Conservation (phyloP, 1,140 invertebrate species). For the Drosophila ercepeae region DNA sequence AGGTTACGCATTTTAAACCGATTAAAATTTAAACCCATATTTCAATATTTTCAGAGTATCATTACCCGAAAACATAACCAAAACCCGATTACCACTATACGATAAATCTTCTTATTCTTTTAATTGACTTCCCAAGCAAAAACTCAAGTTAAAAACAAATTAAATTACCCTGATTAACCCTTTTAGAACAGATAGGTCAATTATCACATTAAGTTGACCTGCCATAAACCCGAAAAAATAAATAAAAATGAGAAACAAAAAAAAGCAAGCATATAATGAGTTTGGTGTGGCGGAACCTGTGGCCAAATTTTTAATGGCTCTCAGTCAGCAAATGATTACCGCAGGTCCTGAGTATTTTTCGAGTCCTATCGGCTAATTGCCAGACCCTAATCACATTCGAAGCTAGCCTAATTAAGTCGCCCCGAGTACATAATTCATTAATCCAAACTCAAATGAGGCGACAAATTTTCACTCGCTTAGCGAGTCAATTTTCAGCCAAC, state of each 20-base stretch:
- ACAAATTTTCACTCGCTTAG: slow-evolving; percentile 74
- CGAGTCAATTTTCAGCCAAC: slow-evolving; percentile 59
- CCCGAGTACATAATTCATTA: slow-evolving; percentile 71
- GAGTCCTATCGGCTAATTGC: slow-evolving; percentile 67
- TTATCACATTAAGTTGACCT: slow-evolving; percentile 48
- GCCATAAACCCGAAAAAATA: slow-evolving; percentile 16
- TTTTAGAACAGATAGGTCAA: slow-evolving; percentile 39
- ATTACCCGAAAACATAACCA: no score
- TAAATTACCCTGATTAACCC: slow-evolving; percentile 15
- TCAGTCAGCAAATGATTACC: slow-evolving; percentile 52
- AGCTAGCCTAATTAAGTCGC: slow-evolving; percentile 59
- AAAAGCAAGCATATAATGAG: slow-evolving; percentile 19
- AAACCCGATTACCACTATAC: not conserved
- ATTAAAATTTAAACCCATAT: no score
- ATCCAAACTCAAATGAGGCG: slow-evolving; percentile 72
- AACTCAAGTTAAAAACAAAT: slow-evolving; percentile 15
- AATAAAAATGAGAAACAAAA: not conserved
- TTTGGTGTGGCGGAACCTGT: slow-evolving; percentile 12
- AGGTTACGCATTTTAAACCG: no score
- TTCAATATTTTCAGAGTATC: no score
- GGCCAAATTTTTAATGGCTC: slow-evolving; percentile 29
- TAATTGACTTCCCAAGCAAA: slow-evolving; percentile 10
- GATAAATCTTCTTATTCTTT: not conserved
- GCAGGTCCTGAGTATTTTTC: slow-evolving; percentile 17
- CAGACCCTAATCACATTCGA: slow-evolving; percentile 70